Base-by-base conservation (phyloP, 2,113 vertebrate genomes). In the Vulpes ferrilata region DNA sequence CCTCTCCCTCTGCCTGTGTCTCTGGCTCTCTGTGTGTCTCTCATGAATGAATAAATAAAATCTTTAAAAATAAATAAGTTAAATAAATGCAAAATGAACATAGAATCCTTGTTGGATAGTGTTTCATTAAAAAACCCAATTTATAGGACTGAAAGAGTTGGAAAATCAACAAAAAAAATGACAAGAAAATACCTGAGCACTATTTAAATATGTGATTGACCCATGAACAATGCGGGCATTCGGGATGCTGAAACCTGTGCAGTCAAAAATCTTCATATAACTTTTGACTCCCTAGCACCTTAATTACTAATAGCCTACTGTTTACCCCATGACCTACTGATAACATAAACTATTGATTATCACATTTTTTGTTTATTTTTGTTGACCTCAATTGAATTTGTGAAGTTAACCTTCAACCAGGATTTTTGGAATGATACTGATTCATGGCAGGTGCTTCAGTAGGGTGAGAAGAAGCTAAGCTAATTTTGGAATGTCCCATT, bases 61-160 rank as follows among this genome's bases (percentile, higher is more conserved):
- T 43, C 43, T 43, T 43, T 43, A 43, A 43, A 43, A 43, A 43
- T 43, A 43, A 43, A 43, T 43, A 43, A 43, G 43, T 43, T 43
- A 43, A 43, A 43, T 78, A 96, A 87, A 87, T 67, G 73, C 48
- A 88, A 86, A 90, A 79, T n/a, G 30, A 98, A 62, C 3, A 69
- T 17, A 22, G 22, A 67, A 73, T 71, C 35, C 88, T 95, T 78
- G 15, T 20, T 95, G 11, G 8, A 13, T 51, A 85, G 19, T 74
- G 8, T 93, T 90, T 95, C n/a, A n/a, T 69, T 88, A 78, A 69
- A 94, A 83, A 73, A 3, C 11, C 25, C 90, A 55, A 62, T 67
- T 93, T 82, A 11, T 83, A 85, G 86, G 73, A 48, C 17, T 5
- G 30, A 92, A 90, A 51, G 11, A 82, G 38, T 38, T 87, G 64